Base-by-base conservation (phyloP, 2,888 invertebrate genomes). In the Orthosia incerta region DNA sequence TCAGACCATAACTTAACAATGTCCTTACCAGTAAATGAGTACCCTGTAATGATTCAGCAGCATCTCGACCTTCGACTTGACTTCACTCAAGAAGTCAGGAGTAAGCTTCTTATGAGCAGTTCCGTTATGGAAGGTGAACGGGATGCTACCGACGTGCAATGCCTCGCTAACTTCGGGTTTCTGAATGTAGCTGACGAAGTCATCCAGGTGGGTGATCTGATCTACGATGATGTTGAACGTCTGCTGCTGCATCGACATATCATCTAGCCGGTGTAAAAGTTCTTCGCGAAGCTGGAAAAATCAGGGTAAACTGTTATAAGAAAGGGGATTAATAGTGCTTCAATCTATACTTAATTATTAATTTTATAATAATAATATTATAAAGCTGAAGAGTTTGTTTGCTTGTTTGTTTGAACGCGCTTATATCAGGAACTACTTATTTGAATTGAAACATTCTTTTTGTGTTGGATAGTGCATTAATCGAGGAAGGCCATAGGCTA, bases 61-160 rank as follows among this genome's bases (percentile, higher is more conserved):
- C 77, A 96, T 96, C 20, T 96, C 95, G 20, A 98, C 91, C 91
- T 97, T 97, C 0, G 96, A 93, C 39, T 97, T 97, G 4, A 97
- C 96, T 0, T 97, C 97, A 80, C 97, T 97, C 95, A 98, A 96
- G 64, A 98, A 96, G 89, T 98, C 98, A 9, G 93, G 91, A 55
- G 96, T 91, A 26, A 98, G 91, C 82, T 86, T 87, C 0, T 61
- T 63, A 4, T 90, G 87, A 0, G 90, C 90, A 0, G 88, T 89
- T 0, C 3, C 51, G 53, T 93, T 94, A 53, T 87, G 87, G 71
- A 92, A 91, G 0, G 86, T 76, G 61, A 94, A 94, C 23, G 96
- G 92, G n/a, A 96, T 93, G 84, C 97, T 97, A 0, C 98, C 98
- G 0, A 98, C 98, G 87, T 98, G 98, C 65, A 98, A 97, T 0